Base-by-base conservation (phyloP, 2,113 vertebrate species). In the Rhynchopsitta pachyrhyncha region DNA sequence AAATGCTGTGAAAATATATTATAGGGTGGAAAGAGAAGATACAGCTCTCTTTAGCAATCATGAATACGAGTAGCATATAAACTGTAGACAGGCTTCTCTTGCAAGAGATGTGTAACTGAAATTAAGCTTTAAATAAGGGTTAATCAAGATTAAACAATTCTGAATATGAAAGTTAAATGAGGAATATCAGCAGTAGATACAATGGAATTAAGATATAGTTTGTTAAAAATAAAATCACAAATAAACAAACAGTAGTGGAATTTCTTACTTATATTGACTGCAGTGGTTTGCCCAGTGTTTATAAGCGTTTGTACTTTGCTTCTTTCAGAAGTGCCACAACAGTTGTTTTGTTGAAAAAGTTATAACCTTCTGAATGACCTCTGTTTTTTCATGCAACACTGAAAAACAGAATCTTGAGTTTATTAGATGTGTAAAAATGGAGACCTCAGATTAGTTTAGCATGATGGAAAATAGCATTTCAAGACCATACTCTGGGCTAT, bases 301-400 rank as follows among this genome's bases (percentile, higher is more conserved):
- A 2, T 60, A 41, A 63, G 35, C 28, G 23, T 46, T 81, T 93
- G 71, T 82, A 53, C 70, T 96, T 82, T 4, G 15, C 25, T 86
- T 83, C 33, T 85, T 84, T 75, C 60, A 57, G 50, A 86, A 88
- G 66, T 47, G 19, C 82, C 79, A 82, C n/a, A 73, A 70, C 53
- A 89, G n/a, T 64, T 91, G 46, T 49, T 91, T 73, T 88, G 24
- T 44, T 95, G 78, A 63, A 82, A 73, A 90, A 83, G 35, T 86
- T 73, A 67, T 23, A 93, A 91, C 80, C 87, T 96, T 96, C 71
- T 62, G 27, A 87, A 78, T 50, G 70, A 90, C 93, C 71, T 94
- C 47, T 89, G 70, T 16, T 96, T 90, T 90, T 88, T 86, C 67
- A 62, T 64, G 50, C 75, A 69, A n/a, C 46, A 31, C 16, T 82